These are phyloP conservation scores for Pyxicephalus adspersus DNA, from an alignment of 2,113 vertebrate species.

Conservation along the genomic window DNA sequence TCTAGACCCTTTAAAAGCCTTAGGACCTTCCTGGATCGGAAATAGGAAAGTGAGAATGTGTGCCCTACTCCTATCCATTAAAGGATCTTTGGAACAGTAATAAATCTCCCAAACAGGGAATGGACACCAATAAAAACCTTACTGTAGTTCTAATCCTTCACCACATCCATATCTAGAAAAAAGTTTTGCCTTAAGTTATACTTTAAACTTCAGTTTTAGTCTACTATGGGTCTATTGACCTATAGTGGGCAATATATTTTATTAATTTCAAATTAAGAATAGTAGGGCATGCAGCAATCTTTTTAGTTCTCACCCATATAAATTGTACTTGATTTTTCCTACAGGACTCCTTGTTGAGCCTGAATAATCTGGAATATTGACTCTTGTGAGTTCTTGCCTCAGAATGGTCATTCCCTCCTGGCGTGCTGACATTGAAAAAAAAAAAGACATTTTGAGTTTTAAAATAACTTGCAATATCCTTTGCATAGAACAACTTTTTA, in stretches of 20 bases:
- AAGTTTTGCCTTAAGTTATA: too few relatives aligned
- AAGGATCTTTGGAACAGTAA: too few relatives aligned
- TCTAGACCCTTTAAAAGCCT: too few relatives aligned
- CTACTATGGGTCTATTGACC: background rate
- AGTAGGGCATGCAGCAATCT: background rate
- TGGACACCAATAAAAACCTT: too few relatives aligned
- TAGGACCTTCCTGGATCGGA: too few relatives aligned
- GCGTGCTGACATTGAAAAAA: slow-evolving; percentile 59
- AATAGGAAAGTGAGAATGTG: too few relatives aligned
- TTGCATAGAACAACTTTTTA: too few relatives aligned
- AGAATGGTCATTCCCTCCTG: background rate
- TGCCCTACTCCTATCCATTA: too few relatives aligned
- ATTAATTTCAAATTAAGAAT: background rate
- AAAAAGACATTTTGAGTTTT: background rate
- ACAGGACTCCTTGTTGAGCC: slow-evolving; percentile 51
- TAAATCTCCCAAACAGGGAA: too few relatives aligned
- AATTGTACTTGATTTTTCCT: slow-evolving; percentile 60
- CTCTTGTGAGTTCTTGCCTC: slow-evolving; percentile 62
- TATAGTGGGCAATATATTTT: background rate
- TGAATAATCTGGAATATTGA: slow-evolving; percentile 61
- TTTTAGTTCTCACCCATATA: slow-evolving; percentile 66
- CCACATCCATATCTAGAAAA: too few relatives aligned
- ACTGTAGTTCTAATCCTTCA: too few relatives aligned
- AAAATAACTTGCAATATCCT: too few relatives aligned
- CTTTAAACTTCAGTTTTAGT: background rate